phyloP scores from a whole-genome alignment of 2,113 vertebrate genomes.

The Ophiodon elongatus region DNA sequence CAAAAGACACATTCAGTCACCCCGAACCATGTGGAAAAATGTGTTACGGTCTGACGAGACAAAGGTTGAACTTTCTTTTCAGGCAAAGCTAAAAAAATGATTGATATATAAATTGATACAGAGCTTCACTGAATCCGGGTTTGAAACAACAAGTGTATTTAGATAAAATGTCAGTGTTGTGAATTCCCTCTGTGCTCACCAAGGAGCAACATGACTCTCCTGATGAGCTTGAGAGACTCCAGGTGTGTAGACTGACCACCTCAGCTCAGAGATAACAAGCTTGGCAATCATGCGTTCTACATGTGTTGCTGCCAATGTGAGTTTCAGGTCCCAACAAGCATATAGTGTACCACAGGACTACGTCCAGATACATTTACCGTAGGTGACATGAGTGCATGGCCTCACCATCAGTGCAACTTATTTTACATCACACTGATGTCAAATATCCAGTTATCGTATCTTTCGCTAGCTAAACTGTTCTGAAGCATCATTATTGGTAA shows the following conservation, averaged over 20 bases:
- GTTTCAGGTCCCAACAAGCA: neutral
- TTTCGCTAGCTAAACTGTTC: neutral
- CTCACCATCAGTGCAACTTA: neutral
- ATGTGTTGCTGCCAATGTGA: neutral
- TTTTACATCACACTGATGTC: neutral
- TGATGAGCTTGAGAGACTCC: neutral
- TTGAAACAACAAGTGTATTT: neutral
- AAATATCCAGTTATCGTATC: neutral
- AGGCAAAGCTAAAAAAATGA: neutral
- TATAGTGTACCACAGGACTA: neutral
- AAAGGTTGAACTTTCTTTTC: neutral
- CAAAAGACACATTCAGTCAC: neutral
- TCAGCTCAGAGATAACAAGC: neutral
- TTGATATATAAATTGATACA: neutral
- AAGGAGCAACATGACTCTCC: neutral
- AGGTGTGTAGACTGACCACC: neutral
- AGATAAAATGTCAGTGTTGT: neutral
- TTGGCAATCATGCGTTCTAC: too few relatives aligned
- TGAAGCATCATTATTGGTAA: neutral
- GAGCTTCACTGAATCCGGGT: too few relatives aligned
- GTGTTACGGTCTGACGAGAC: neutral
- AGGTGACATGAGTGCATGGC: neutral
- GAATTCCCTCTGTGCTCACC: neutral
- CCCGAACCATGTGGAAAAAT: neutral
- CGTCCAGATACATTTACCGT: neutral